Evolutionary conservation across 2,113 vertebrate genomes (phyloP).

Genomic region (Hypanus sabinus): DNA sequence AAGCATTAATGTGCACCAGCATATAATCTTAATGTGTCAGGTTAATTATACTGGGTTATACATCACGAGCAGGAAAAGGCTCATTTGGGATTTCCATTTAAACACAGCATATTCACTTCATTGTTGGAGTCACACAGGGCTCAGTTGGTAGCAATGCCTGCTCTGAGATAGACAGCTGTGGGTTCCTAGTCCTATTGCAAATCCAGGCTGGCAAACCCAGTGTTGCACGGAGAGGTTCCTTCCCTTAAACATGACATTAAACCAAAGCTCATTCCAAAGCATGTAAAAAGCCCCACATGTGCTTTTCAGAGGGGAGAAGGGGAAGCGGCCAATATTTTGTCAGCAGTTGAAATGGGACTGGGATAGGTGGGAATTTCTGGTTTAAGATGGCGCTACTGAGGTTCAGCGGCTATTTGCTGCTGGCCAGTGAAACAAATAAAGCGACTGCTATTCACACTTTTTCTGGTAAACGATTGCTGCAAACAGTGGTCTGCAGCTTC

Average conservation of each 20-base stretch:
- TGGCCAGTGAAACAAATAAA: too few relatives aligned
- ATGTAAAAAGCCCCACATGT: not conserved
- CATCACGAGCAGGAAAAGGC: not conserved
- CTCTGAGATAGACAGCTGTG: not conserved
- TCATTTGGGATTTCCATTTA: not conserved
- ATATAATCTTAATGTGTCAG: not conserved
- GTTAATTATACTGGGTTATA: slow-evolving; percentile 1
- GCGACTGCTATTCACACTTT: too few relatives aligned
- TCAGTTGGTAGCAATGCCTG: not conserved
- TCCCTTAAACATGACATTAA: not conserved
- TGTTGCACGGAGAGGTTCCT: not conserved
- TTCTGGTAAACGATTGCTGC: too few relatives aligned
- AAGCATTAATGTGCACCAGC: not conserved
- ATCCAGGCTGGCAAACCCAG: not conserved
- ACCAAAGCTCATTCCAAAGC: not conserved
- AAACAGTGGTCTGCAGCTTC: too few relatives aligned
- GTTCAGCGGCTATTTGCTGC: too few relatives aligned
- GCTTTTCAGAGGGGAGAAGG: not conserved
- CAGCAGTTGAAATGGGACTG: too few relatives aligned
- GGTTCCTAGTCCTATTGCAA: not conserved
- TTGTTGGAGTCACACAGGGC: not conserved
- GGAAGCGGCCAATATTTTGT: too few relatives aligned
- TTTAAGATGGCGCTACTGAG: too few relatives aligned
- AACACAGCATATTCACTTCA: not conserved
- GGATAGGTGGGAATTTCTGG: too few relatives aligned